phyloP scores from a whole-genome alignment of 2,888 invertebrate species.

The Phalangium opilio region DNA sequence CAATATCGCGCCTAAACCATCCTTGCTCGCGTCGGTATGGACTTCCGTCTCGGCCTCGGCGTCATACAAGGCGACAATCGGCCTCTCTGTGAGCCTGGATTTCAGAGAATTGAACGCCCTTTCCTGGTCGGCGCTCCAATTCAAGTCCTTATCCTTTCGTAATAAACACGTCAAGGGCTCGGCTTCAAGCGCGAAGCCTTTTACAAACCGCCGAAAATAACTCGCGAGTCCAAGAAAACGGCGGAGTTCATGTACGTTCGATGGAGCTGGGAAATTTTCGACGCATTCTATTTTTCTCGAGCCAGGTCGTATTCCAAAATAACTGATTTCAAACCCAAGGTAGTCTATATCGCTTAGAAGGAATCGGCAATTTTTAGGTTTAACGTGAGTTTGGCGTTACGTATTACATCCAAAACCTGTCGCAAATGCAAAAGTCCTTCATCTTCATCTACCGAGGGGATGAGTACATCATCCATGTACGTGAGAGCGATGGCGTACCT shows the following conservation, averaged over 20 bases:
- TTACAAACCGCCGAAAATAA: slow-evolving; percentile 1
- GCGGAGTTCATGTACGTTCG: not conserved
- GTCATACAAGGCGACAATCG: no score
- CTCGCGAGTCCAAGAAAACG: slow-evolving; percentile 1
- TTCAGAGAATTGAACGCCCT: no score
- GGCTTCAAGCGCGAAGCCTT: not conserved
- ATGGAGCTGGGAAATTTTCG: not conserved
- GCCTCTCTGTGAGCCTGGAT: no score
- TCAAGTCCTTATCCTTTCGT: no score
- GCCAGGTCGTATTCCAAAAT: not conserved
- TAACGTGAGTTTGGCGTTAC: not conserved
- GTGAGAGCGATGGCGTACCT: not conserved
- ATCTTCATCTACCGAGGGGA: not conserved
- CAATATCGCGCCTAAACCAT: slow-evolving; percentile 4
- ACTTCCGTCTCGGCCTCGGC: not conserved
- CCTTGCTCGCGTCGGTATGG: slow-evolving; percentile 5
- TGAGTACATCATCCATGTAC: slow-evolving; percentile 5
- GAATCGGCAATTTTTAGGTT: slow-evolving; percentile 4
- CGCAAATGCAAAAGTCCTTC: not conserved
- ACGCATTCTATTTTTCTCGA: not conserved
- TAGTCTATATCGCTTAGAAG: not conserved
- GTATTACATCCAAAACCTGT: not conserved
- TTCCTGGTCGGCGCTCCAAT: no score
- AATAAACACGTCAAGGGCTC: no score
- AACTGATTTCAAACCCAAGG: not conserved